phyloP scores from a whole-genome alignment of 2,888 invertebrate genomes.

The Scelioninae gen. 1 region DNA sequence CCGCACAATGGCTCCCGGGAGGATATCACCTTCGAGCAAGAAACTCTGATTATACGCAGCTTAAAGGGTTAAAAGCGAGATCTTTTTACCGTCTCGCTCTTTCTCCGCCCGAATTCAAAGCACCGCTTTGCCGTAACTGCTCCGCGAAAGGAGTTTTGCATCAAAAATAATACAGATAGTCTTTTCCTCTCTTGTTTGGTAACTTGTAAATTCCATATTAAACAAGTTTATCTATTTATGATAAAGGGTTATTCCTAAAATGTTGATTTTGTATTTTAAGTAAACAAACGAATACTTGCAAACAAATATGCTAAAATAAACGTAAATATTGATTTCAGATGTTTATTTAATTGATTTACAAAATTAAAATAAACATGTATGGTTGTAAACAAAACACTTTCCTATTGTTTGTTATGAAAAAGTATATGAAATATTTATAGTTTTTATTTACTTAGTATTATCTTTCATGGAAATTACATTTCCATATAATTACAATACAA shows the following conservation, averaged over 20 bases:
- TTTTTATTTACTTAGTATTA: no score
- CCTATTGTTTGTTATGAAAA: no score
- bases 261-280: no score
- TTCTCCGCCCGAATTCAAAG: conserved; percentile 62
- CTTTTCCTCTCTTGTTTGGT: conserved; percentile 18
- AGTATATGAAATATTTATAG: no score
- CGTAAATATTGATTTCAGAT: no score
- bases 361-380: no score
- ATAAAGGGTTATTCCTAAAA: no score
- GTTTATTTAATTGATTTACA: no score
- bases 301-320: no score
- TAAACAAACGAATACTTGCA: no score
- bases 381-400: no score
- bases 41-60: conserved; percentile 69
- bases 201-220: conserved; percentile 45
- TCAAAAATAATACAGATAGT: conserved; percentile 42
- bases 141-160: conserved; percentile 72
- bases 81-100: conserved; percentile 56
- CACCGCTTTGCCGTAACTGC: conserved; percentile 78
- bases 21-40: conserved; percentile 63
- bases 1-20: conserved; percentile 57
- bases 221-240: neutral
- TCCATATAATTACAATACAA: neutral
- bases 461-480: no score
- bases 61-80: conserved; percentile 71